Conservation (phyloP, 2,888 invertebrate species). For the Syrista parreyssii region DNA sequence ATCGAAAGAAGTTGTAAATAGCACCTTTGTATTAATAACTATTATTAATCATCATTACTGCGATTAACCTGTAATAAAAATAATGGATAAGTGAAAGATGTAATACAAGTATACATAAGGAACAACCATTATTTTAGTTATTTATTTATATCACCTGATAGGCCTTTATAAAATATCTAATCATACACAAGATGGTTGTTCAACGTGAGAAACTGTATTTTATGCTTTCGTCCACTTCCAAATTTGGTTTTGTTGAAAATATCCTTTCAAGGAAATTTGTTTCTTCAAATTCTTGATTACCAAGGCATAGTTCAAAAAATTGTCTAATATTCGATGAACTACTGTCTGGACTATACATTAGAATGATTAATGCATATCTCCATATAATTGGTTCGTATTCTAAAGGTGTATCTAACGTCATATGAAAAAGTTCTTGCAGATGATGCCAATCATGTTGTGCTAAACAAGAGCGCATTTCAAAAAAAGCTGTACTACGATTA, state of each 20-base stretch:
- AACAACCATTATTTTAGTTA: not conserved
- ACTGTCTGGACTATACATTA: constrained; percentile 3
- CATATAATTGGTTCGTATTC: constrained; percentile 13
- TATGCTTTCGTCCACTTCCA: not conserved
- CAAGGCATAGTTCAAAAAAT: constrained; percentile 3
- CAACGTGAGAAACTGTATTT: not conserved
- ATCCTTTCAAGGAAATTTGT: not conserved
- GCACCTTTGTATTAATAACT: constrained; percentile 34
- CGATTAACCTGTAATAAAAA: constrained; percentile 21
- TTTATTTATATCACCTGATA: not conserved
- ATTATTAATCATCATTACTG: constrained; percentile 20
- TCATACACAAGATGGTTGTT: not conserved
- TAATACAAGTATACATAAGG: constrained; percentile 12
- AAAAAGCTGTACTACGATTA: constrained; percentile 3
- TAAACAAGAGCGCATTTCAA: constrained; percentile 9
- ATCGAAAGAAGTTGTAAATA: constrained; percentile 37
- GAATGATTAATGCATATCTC: constrained; percentile 11
- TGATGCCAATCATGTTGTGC: constrained; percentile 5
- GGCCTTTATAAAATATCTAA: not conserved
- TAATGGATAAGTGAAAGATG: constrained; percentile 18
- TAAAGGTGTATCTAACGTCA: not conserved
- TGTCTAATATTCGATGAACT: not conserved
- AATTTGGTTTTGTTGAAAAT: not conserved
- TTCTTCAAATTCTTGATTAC: not conserved
- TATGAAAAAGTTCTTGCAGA: not conserved